Evolutionary conservation across 2,888 invertebrate genomes (phyloP).

Genomic region (Conops quadrifasciatus): DNA sequence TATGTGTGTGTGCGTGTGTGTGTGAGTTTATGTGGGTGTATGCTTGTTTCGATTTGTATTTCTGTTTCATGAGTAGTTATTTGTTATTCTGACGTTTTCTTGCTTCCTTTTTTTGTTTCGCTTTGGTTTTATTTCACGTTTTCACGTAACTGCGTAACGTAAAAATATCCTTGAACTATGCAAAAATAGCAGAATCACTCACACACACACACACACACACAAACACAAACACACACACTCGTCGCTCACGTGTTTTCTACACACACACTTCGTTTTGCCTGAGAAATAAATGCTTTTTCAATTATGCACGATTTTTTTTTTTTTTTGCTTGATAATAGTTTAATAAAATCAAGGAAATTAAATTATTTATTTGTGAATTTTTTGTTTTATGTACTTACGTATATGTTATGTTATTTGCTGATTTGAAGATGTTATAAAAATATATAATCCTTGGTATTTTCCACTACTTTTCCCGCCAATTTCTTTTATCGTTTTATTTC

Average conservation of each 20-base stretch:
- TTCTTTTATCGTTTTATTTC: neutral
- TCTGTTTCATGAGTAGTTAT: neutral
- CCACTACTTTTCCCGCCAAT: too few species aligned
- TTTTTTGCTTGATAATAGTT: neutral
- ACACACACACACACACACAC: neutral
- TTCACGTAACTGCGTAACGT: conserved; percentile 43
- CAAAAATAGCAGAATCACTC: neutral
- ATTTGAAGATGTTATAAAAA: neutral
- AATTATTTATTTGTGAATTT: neutral
- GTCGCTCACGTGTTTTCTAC: neutral
- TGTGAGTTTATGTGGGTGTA: conserved; percentile 12
- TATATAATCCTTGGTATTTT: neutral
- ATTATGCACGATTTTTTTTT: neutral
- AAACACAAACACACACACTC: neutral
- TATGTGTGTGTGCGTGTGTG: conserved; percentile 1
- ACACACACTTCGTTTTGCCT: neutral
- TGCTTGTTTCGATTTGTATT: conserved; percentile 15
- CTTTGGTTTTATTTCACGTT: neutral
- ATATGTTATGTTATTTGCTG: neutral
- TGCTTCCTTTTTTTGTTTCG: neutral
- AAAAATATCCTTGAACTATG: conserved; percentile 48
- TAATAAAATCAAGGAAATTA: neutral
- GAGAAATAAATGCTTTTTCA: neutral
- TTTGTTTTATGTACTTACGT: too few species aligned
- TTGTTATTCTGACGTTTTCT: neutral